Evolutionary conservation across 2,113 vertebrate species (phyloP), one percentile per base, ranked within the genome.

Genomic region (Hymenochirus boettgeri): DNA sequence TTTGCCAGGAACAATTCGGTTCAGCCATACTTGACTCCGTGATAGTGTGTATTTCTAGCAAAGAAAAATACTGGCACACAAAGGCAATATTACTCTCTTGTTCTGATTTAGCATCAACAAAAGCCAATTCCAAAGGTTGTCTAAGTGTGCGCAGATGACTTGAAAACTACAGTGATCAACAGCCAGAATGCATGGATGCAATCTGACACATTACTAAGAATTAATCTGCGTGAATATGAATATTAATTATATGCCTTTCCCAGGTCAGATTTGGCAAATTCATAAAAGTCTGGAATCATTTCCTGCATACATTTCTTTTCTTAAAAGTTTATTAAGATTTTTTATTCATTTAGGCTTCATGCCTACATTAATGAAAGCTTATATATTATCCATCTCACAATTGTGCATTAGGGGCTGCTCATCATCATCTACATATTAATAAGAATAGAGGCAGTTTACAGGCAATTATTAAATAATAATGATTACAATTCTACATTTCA

Each of bases 111-210:
- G 47, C 55, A 27, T 58, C 46, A 66, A 18, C n/a, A 47, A 51
- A 51, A 58, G 64, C 64, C 55, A 66, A 58, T 51, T 66, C n/a
- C 24, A 39, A 51, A 27, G 64, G 64, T 66, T 66, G 55, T 57
- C 46, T 59, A 21, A 66, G 64, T 54, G 58, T 66, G 13, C 54
- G 51, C 55, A 39, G 55, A 29, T 57, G 53, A 57, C 56, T 35
- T 42, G 21, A 66, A 66, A 66, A 50, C n/a, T 22, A 65, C 50
- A 45, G 63, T 33, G 37, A 18, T 51, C 29, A 11, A 33, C 27
- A 29, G 26, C 45, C 19, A 22, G 15, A 18, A 58, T 66, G 55
- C 25, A 5, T 56, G 27, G 48, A 24, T 66, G 19, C 18, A 25
- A 51, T 22, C 18, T 26, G 24, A 66, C 23, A 58, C 48, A 65